Base-by-base conservation (phyloP, 92 coral and sea anemone genomes). In the Metridium senile region DNA sequence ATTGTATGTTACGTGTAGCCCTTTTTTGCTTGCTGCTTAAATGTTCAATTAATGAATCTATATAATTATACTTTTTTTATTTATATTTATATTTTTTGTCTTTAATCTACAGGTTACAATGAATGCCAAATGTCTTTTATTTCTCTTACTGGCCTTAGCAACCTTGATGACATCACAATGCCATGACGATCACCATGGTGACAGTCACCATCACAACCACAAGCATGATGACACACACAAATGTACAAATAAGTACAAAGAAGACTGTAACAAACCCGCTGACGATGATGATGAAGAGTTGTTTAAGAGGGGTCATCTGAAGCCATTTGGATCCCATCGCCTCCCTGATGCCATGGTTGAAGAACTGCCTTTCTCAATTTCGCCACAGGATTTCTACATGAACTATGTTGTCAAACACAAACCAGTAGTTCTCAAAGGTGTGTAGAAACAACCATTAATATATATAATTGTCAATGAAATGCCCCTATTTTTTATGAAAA, bases 281-380 rank as follows among this genome's bases (percentile, higher is more conserved):
- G 78, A 82, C 52, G 78, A 79, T 1, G 76, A 88, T 21, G 91
- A 85, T 22, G 89, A 87, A 13, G 97, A 89, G 71, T 78, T 95
- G 88, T 95, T 92, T 57, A 28, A 74, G 23, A 88, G 79, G 80
- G 99, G 99, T 3, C 99, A 95, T 58, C 62, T 87, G 86, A 92
- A 95, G 76, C 99, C 93, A 26, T 95, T 95, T 89, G 99, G 99
- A 0, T 95, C 99, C 29, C 99, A 95, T 77, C 97, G 92, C 1
- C 96, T 96, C 51, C 99, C 99, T 1, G 95, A 94, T 76, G 90
- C 70, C 69, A 43, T 84, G 30, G 94, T 90, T 9, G 99, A 95
- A 63, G 95, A 92, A 75, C 87, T 95, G 32, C 88, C 90, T 1
- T 89, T 83, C 75, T 92, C 93, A 93, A 95, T 95, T 26, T 92